Conservation (phyloP, 2,888 invertebrate species). For the Emmelina monodactyla region DNA sequence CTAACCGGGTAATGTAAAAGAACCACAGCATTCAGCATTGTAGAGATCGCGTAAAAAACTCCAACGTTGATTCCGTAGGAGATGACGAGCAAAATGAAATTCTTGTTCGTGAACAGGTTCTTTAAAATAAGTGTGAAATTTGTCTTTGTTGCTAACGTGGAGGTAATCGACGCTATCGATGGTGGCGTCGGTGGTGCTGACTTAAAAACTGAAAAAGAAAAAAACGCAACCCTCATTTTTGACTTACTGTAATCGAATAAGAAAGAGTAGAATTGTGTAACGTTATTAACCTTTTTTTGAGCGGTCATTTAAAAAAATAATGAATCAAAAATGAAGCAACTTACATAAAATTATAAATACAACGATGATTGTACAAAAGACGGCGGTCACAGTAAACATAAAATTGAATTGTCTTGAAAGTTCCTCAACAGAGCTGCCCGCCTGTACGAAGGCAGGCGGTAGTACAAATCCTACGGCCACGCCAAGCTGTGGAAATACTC, state of each 20-base stretch:
- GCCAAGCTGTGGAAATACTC: not conserved
- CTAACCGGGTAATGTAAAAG: not conserved
- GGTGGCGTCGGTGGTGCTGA: not conserved
- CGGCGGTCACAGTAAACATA: too few species aligned
- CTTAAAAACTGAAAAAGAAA: not conserved
- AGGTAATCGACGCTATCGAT: not conserved
- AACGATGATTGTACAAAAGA: too few species aligned
- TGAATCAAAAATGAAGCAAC: too few species aligned
- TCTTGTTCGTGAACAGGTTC: not conserved
- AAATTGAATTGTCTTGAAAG: too few species aligned
- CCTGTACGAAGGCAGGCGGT: not conserved
- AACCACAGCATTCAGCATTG: constrained; percentile 60
- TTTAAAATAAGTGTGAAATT: not conserved
- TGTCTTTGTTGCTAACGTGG: too few species aligned
- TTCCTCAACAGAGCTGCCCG: not conserved
- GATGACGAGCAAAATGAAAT: constrained; percentile 60
- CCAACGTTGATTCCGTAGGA: constrained; percentile 90
- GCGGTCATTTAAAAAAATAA: too few species aligned
- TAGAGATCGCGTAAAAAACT: constrained; percentile 90
- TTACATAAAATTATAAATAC: too few species aligned
- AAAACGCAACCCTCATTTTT: too few species aligned
- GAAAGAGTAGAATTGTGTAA: too few species aligned
- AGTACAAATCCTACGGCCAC: not conserved
- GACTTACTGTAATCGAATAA: too few species aligned
- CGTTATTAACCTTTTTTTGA: too few species aligned